Percentiles rank a stretch among this genome's conserved stretches.
Evolutionary conservation across 1,140 invertebrate species (phyloP).

Genomic region (Eumaeus atala): DNA sequence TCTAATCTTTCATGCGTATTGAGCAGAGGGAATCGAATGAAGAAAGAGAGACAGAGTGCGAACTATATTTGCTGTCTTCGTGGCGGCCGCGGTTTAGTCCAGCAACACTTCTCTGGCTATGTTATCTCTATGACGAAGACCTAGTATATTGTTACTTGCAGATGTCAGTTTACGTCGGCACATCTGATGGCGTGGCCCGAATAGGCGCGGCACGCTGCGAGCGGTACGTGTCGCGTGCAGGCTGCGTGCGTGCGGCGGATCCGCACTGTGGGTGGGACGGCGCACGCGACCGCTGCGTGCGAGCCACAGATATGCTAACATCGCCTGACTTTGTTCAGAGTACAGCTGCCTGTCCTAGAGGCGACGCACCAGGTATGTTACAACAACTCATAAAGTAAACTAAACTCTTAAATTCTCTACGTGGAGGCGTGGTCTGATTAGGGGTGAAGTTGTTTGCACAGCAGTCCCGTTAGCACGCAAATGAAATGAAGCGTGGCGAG

Average conservation of each 20-base stretch:
- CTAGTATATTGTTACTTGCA: constrained; percentile 33
- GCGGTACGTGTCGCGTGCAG: constrained; percentile 79
- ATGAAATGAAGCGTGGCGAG: not conserved
- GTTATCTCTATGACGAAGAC: too few relatives aligned
- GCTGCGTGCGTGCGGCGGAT: constrained; percentile 90
- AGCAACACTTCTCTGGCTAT: too few relatives aligned
- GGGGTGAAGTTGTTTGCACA: too few relatives aligned
- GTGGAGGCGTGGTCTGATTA: too few relatives aligned
- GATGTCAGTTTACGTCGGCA: constrained; percentile 89
- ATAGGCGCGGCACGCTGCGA: constrained; percentile 86
- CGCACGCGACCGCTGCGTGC: constrained; percentile 80
- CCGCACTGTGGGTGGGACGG: constrained; percentile 96
- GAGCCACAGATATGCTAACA: constrained; percentile 75
- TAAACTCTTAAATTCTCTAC: too few relatives aligned
- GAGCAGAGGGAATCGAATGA: too few relatives aligned
- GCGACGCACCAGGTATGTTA: constrained; percentile 74
- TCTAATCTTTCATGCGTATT: too few relatives aligned
- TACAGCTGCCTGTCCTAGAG: constrained; percentile 77
- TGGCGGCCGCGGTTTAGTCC: too few relatives aligned
- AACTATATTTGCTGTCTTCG: too few relatives aligned
- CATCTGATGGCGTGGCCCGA: constrained; percentile 79
- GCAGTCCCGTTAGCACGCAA: not conserved
- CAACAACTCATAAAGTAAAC: not conserved
- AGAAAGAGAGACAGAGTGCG: too few relatives aligned
- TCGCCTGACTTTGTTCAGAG: constrained; percentile 81